A percentile compares a stretch with the other conserved stretches of the same genome.
phyloP scores from a whole-genome alignment of 2,888 invertebrate genomes.

The Pediacus dermestoides region DNA sequence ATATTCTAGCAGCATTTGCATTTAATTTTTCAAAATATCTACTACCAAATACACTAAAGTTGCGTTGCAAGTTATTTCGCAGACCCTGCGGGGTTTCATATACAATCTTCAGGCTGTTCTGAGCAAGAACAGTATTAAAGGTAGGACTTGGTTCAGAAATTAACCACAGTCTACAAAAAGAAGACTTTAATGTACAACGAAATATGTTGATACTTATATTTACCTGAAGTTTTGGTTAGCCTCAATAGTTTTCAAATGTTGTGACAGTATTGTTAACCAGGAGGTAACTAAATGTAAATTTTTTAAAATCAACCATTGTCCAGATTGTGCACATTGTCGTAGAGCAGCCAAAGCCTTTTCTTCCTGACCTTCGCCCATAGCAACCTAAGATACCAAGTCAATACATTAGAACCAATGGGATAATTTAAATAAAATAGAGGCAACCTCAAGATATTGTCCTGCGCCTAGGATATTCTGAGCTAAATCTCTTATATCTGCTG shows the following conservation, averaged over 20 bases:
- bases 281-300: conserved; percentile 74
- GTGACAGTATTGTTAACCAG: conserved; percentile 67
- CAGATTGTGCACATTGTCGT: conserved; percentile 57
- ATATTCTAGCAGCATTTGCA: conserved; percentile 48
- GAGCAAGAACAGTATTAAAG: conserved; percentile 72
- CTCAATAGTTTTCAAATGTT: conserved; percentile 56
- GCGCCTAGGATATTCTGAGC: conserved; percentile 50
- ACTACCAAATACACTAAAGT: conserved; percentile 67
- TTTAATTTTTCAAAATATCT: conserved; percentile 41
- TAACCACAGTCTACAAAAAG: conserved; percentile 66
- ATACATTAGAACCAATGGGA: conserved; percentile 9
- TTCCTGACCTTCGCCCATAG: conserved; percentile 79
- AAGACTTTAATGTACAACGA: conserved; percentile 36
- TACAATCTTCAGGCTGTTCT: conserved; percentile 75
- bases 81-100: conserved; percentile 85
- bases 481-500: conserved; percentile 70
- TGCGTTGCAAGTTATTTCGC: conserved; percentile 73
- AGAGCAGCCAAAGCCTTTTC: conserved; percentile 59
- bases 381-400: conserved; percentile 53
- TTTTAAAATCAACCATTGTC: conserved; percentile 76
- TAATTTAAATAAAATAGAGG: background rate
- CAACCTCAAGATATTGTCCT: background rate
- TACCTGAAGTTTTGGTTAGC: conserved; percentile 55
- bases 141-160: conserved; percentile 77
- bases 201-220: background rate